Evolutionary conservation across 2,888 invertebrate genomes (phyloP), one percentile per base, ranked within the genome.

Genomic region (Lithophane semibrunnea): DNA sequence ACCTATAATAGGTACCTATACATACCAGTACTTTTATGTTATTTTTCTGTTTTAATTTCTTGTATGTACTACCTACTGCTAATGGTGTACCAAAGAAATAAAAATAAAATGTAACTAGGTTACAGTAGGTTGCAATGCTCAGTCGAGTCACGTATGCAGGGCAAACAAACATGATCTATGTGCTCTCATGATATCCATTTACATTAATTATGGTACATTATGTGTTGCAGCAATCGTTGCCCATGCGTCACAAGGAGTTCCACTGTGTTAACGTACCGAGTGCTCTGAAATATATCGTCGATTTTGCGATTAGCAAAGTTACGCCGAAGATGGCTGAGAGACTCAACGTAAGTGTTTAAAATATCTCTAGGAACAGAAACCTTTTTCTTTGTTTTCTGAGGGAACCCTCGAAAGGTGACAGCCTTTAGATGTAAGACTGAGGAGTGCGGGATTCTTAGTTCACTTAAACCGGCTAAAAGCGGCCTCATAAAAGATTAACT

Each of bases 161-260:
- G 72, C 81, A 79, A 74, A 75, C 71, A 83, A 83, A 84, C 84
- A 84, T 84, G 81, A 78, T 64, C 83, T 61, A 12, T 70, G 68
- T 65, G 24, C 65, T 75, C 74, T 70, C 49, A 67, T 77, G 56
- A 76, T 75, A 68, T 47, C 65, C 63, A 85, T 73, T 84, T 79
- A 79, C 54, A 68, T 81, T 77, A 67, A 78, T 80, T 76, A 83
- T 18, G 65, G 58, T 68, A 44, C 54, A 77, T 84, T 78, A 70
- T 83, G 78, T 85, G 70, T 94, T 97, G 74, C 94, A 98, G 97
- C 98, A 98, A 97, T 98, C 98, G 0, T 85, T 98, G 80, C 98
- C 98, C 12, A 97, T 98, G 97, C 97, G 98, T 24, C 98, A 98
- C 94, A 98, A 98, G 93, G 97, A 97, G 90, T 97, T 98, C 63